Percentiles rank a stretch among this genome's conserved stretches.
Evolutionary conservation across 2,888 invertebrate genomes (phyloP).

Genomic region (Andrena chrysosceles): DNA sequence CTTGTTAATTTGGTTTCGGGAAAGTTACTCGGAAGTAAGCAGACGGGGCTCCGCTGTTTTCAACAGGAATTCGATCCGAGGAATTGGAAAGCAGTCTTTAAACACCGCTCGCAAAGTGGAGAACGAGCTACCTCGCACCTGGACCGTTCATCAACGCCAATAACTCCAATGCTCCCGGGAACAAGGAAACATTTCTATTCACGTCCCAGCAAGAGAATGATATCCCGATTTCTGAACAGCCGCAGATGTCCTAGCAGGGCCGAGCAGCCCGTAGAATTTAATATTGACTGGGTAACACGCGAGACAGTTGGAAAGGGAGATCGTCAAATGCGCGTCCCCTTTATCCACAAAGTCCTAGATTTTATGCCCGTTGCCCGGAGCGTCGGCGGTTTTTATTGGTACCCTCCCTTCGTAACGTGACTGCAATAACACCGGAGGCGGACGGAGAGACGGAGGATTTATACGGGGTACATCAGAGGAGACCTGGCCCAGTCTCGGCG

Average conservation of each 20-base stretch:
- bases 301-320: constrained; percentile 23
- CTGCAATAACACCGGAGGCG: constrained; percentile 45
- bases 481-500: background rate
- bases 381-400: constrained; percentile 51
- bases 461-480: constrained; percentile 1
- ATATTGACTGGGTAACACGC: constrained; percentile 21
- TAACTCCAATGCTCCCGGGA: background rate
- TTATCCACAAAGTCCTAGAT: constrained; percentile 9
- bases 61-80: constrained; percentile 3
- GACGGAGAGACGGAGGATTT: constrained; percentile 25
- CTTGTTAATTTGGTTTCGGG: constrained; percentile 6
- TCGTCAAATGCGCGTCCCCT: constrained; percentile 40
- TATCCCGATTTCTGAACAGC: background rate
- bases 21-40: background rate
- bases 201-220: background rate
- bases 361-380: constrained; percentile 23
- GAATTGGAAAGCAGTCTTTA: background rate
- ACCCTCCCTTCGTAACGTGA: constrained; percentile 46
- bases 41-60: background rate
- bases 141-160: background rate
- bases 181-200: constrained; percentile 3
- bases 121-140: background rate
- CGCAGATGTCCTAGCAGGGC: background rate
- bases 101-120: background rate
- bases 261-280: constrained; percentile 16